Evolutionary conservation across 2,797 vertebrate species (phyloP).

Genomic region (Ceyx erithaca): DNA sequence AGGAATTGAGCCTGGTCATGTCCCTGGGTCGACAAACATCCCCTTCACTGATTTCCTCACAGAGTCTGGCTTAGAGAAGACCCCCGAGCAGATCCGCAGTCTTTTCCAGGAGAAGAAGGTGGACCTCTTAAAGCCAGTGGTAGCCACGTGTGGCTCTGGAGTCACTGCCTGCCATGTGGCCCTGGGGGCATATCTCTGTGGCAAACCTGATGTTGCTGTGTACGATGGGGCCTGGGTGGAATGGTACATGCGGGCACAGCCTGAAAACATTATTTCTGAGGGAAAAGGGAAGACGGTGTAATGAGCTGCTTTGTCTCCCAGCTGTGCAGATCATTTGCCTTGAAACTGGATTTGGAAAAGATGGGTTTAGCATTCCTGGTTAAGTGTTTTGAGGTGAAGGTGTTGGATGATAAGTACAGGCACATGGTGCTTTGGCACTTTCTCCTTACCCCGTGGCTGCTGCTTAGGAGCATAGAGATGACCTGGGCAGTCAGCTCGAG

Average conservation of each 20-base stretch:
- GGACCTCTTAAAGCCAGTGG: conserved; percentile 86
- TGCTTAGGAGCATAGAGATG: not conserved
- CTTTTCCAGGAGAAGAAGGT: conserved; percentile 87
- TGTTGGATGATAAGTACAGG: not conserved
- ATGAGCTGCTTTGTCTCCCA: not conserved
- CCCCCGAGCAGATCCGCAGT: conserved; percentile 77
- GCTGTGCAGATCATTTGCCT: conserved; percentile 4
- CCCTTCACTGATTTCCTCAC: conserved; percentile 89
- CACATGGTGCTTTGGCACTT: not conserved
- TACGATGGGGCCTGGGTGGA: conserved; percentile 94
- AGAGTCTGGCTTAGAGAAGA: conserved; percentile 84
- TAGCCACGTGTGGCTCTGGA: conserved; percentile 89
- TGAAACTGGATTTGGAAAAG: conserved; percentile 28
- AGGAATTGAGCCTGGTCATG: conserved; percentile 92
- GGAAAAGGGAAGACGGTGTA: conserved; percentile 78
- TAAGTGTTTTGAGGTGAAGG: not conserved
- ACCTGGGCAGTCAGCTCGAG: not conserved
- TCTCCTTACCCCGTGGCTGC: not conserved
- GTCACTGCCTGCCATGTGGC: conserved; percentile 91
- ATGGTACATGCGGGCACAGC: conserved; percentile 89
- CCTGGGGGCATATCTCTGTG: conserved; percentile 90
- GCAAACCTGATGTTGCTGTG: conserved; percentile 84
- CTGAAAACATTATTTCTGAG: conserved; percentile 88
- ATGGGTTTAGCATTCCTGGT: not conserved
- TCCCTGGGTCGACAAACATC: conserved; percentile 86